These are phyloP conservation scores for Latrodectus hesperus DNA, from an alignment of 2,888 invertebrate genomes.

Conservation along the genomic window DNA sequence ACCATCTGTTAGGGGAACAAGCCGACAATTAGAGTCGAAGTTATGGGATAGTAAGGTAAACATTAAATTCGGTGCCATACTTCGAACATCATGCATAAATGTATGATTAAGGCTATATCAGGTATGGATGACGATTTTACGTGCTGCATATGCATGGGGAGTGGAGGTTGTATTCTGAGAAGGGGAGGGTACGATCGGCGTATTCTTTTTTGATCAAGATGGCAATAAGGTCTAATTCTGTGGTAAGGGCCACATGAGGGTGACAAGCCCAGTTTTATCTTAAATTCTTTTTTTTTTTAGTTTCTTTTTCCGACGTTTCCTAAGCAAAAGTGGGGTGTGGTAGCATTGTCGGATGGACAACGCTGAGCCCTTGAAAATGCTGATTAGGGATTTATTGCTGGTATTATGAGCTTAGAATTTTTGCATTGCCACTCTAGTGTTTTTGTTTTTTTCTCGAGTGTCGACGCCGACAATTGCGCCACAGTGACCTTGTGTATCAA, in stretches of 20 bases:
- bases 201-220: constrained; percentile 12
- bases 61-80: constrained; percentile 63
- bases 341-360: constrained; percentile 28
- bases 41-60: constrained; percentile 48
- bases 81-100: constrained; percentile 62
- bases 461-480: neutral
- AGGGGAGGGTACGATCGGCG: constrained; percentile 10
- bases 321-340: constrained; percentile 35
- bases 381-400: constrained; percentile 38
- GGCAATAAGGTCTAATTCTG: constrained; percentile 4
- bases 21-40: constrained; percentile 43
- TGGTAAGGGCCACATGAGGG: constrained; percentile 11
- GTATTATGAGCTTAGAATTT: neutral
- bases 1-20: constrained; percentile 50
- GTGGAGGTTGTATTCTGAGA: constrained; percentile 18
- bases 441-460: too few species aligned
- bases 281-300: neutral
- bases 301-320: neutral
- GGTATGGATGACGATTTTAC: constrained; percentile 37
- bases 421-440: neutral
- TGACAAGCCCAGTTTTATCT: constrained; percentile 37
- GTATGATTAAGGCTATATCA: constrained; percentile 47
- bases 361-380: constrained; percentile 32
- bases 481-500: neutral
- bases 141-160: constrained; percentile 57